Evolutionary conservation across 2,797 vertebrate genomes (phyloP).

Genomic region (Crypturellus tataupa): DNA sequence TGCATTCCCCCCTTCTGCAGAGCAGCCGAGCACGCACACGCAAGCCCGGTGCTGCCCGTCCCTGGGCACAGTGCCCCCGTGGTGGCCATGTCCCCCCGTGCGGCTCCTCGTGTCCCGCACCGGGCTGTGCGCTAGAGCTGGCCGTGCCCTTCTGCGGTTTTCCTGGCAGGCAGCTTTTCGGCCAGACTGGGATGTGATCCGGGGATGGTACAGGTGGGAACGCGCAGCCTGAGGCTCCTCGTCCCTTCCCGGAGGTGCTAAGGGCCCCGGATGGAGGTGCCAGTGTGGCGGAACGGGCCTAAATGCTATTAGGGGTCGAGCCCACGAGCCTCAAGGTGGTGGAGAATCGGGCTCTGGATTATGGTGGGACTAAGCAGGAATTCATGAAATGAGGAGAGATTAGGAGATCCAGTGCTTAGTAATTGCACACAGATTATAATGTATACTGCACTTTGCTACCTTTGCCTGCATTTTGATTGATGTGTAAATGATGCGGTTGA

Average conservation of each 20-base stretch:
- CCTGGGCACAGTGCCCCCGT: no score
- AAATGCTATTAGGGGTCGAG: neutral
- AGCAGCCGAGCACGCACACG: neutral
- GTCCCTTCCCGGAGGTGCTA: rapidly evolving
- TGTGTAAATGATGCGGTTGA: neutral
- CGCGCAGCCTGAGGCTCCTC: rapidly evolving
- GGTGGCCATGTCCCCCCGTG: no score
- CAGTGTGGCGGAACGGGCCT: rapidly evolving
- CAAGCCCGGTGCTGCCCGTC: no score
- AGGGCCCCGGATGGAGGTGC: rapidly evolving
- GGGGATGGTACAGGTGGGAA: neutral
- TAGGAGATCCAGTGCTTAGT: neutral
- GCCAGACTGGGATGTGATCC: rapidly evolving
- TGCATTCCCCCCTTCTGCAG: rapidly evolving
- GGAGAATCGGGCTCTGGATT: neutral
- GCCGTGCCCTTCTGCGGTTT: neutral
- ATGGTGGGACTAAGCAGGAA: rapidly evolving
- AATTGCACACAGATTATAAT: neutral
- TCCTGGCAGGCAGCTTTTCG: neutral
- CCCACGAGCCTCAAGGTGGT: neutral
- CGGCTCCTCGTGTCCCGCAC: neutral
- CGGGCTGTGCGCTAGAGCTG: rapidly evolving
- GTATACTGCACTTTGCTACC: neutral
- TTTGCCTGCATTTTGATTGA: neutral
- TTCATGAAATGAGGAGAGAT: neutral